phyloP scores from a whole-genome alignment of 1,140 invertebrate genomes.

The Conopomorpha cramerella region DNA sequence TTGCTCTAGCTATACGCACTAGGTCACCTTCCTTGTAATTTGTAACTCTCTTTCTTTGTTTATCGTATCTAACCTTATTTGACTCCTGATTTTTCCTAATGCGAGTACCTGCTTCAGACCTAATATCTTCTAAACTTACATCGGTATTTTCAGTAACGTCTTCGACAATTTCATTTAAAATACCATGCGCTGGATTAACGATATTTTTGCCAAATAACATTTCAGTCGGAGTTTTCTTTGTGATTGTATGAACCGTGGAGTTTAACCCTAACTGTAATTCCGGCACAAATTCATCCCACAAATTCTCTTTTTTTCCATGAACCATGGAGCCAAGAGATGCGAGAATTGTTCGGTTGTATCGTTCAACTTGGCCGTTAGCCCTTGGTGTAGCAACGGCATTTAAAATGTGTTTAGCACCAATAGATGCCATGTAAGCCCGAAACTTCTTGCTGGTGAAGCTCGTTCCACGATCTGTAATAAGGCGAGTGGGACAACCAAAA shows the following conservation, averaged over 20 bases:
- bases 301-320: not conserved
- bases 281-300: not conserved
- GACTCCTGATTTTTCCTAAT: constrained; percentile 1
- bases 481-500: too few relatives aligned
- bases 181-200: not conserved
- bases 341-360: too few relatives aligned
- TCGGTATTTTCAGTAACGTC: not conserved
- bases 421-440: not conserved
- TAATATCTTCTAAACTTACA: not conserved
- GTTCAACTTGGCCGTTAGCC: too few relatives aligned
- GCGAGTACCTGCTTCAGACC: not conserved
- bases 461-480: not conserved
- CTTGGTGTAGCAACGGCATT: too few relatives aligned
- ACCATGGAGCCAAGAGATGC: not conserved
- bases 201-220: not conserved
- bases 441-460: too few relatives aligned
- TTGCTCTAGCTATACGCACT: constrained; percentile 1
- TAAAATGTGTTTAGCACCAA: too few relatives aligned
- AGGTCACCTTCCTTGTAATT: constrained; percentile 2
- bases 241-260: not conserved
- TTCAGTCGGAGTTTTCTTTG: constrained; percentile 1
- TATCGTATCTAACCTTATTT: constrained; percentile 1
- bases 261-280: not conserved
- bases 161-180: not conserved
- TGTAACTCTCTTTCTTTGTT: not conserved